These are phyloP conservation scores for Apomyelois bistriatella DNA, from an alignment of 2,888 invertebrate genomes.

Conservation along the genomic window DNA sequence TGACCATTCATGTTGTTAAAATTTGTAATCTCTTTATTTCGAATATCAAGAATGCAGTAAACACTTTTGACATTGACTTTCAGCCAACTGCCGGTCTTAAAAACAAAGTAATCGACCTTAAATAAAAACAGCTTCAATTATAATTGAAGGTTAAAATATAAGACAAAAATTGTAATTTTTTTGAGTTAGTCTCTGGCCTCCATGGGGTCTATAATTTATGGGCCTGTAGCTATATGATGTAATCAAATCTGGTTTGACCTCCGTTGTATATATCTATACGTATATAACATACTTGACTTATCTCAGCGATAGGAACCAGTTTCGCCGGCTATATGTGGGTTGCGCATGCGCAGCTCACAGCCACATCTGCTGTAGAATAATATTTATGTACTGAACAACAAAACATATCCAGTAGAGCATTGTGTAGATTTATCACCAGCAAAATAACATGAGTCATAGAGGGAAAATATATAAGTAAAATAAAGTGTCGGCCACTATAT, in stretches of 20 bases:
- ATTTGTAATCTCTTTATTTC: not conserved
- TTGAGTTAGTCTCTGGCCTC: constrained; percentile 8
- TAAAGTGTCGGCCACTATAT: too few species aligned
- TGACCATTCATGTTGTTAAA: not conserved
- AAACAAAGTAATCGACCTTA: constrained; percentile 15
- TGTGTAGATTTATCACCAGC: not conserved
- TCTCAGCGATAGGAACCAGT: constrained; percentile 50
- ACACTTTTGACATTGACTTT: constrained; percentile 13
- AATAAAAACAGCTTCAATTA: constrained; percentile 12
- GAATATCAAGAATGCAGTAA: not conserved
- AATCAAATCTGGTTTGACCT: constrained; percentile 47
- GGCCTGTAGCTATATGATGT: constrained; percentile 36
- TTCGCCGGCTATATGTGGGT: constrained; percentile 35
- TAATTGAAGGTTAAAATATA: constrained; percentile 11
- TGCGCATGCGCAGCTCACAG: constrained; percentile 13
- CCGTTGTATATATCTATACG: constrained; percentile 23
- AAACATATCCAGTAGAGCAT: not conserved
- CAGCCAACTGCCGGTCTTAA: not conserved
- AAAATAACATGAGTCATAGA: not conserved
- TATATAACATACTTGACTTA: constrained; percentile 32
- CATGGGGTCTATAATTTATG: constrained; percentile 10
- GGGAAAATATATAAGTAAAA: not conserved
- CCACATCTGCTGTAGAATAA: not conserved
- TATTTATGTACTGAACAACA: not conserved
- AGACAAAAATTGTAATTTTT: constrained; percentile 7